These are phyloP conservation scores for Ctenopoma kingsleyae DNA, from an alignment of 2,797 vertebrate species.

Conservation along the genomic window DNA sequence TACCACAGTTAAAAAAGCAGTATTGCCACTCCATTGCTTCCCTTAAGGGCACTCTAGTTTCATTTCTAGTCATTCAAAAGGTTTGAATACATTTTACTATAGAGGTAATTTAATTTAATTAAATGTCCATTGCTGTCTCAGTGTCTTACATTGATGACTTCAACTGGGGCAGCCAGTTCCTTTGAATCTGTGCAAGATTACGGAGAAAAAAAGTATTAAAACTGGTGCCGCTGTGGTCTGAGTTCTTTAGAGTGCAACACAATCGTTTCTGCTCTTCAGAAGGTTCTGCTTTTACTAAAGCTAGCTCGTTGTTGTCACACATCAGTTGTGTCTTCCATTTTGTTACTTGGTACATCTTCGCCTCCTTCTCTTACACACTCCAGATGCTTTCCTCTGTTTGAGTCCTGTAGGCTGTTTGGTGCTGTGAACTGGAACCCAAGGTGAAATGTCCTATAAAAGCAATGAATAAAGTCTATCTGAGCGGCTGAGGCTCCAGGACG, in stretches of 20 bases:
- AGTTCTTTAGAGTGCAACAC: no score
- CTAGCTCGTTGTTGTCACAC: background rate
- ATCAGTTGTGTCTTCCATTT: constrained; percentile 7
- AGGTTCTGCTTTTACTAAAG: background rate
- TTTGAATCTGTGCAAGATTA: background rate
- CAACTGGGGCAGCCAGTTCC: no score
- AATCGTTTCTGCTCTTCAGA: no score
- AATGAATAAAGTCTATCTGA: constrained; percentile 58
- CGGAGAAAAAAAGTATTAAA: background rate
- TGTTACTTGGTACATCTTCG: background rate
- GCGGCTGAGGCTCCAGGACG: constrained; percentile 52
- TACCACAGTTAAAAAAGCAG: background rate
- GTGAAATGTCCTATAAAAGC: constrained; percentile 75
- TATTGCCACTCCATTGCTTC: background rate
- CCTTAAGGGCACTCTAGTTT: background rate
- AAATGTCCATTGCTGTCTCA: background rate
- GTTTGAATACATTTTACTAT: background rate
- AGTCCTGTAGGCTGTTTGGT: constrained; percentile 52
- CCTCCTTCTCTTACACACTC: constrained; percentile 38
- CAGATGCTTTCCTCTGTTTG: constrained; percentile 48
- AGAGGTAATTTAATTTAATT: background rate
- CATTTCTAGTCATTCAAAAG: background rate
- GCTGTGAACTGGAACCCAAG: constrained; percentile 74
- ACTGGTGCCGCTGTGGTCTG: background rate
- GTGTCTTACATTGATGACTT: background rate